Evolutionary conservation across 2,113 vertebrate species (phyloP).

Genomic region (Perca flavescens): DNA sequence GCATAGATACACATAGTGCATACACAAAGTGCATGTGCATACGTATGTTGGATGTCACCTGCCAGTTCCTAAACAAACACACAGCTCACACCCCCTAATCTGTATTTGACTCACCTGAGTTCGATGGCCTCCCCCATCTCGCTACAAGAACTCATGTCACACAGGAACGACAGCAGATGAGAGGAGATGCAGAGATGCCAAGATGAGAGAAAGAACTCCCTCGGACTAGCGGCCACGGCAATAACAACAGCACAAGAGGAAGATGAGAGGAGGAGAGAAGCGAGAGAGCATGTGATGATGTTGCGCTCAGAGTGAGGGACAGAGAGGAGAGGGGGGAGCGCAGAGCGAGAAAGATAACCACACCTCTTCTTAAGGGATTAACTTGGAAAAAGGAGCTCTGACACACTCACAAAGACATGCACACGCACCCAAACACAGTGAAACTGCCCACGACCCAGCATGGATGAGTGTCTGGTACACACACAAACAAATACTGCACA

Average conservation of each 20-base stretch:
- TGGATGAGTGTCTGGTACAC: constrained; percentile 31
- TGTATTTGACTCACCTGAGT: constrained; percentile 78
- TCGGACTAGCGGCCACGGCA: constrained; percentile 48
- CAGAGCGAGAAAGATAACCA: constrained; percentile 67
- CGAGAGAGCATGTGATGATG: constrained; percentile 68
- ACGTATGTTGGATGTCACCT: not conserved
- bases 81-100: constrained; percentile 8
- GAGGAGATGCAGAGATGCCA: constrained; percentile 51
- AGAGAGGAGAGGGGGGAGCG: constrained; percentile 60
- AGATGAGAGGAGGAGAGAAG: constrained; percentile 65
- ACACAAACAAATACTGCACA: constrained; percentile 43
- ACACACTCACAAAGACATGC: constrained; percentile 43
- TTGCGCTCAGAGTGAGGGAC: constrained; percentile 56
- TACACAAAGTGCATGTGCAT: not conserved
- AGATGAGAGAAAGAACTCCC: constrained; percentile 48
- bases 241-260: constrained; percentile 33
- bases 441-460: constrained; percentile 37
- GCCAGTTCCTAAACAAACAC: constrained; percentile 3
- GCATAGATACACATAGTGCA: not conserved
- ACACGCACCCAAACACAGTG: constrained; percentile 56
- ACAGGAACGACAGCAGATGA: constrained; percentile 34
- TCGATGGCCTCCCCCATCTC: constrained; percentile 83
- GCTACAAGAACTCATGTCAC: constrained; percentile 77
- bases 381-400: constrained; percentile 73
- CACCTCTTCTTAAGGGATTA: constrained; percentile 85